Conservation (phyloP, 2,113 vertebrate species). For the Lota lota region DNA sequence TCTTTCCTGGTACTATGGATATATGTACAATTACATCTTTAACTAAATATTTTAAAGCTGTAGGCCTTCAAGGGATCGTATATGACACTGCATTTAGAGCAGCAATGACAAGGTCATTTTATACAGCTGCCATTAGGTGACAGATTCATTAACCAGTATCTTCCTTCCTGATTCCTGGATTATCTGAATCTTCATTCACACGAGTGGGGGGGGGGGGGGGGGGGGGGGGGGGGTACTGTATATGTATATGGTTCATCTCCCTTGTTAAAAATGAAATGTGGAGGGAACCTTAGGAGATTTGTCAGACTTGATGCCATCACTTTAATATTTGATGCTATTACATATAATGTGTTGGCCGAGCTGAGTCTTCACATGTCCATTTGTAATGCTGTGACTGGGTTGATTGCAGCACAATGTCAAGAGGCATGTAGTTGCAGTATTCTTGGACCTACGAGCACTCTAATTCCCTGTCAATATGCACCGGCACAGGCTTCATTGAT, state of each 20-base stretch:
- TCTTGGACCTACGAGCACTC: not conserved
- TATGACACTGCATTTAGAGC: slow-evolving; percentile 43
- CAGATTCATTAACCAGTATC: slow-evolving; percentile 50
- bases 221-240: not conserved
- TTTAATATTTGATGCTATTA: not conserved
- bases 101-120: slow-evolving; percentile 48
- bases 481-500: slow-evolving; percentile 14
- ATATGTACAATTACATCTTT: slow-evolving; percentile 34
- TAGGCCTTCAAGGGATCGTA: slow-evolving; percentile 25
- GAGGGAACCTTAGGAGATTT: not conserved
- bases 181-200: slow-evolving; percentile 30
- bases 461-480: slow-evolving; percentile 41
- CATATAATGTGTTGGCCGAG: not conserved
- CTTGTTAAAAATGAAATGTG: not conserved
- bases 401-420: not conserved
- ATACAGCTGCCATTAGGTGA: slow-evolving; percentile 47
- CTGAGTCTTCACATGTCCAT: not conserved
- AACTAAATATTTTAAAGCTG: slow-evolving; percentile 35
- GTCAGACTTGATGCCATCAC: not conserved
- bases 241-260: slow-evolving; percentile 1
- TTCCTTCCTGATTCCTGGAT: slow-evolving; percentile 32
- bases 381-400: not conserved
- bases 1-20: slow-evolving; percentile 19
- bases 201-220: not conserved
- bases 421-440: not conserved